Base-by-base conservation (phyloP, 2,888 invertebrate species). In the Heliconius ismenius region DNA sequence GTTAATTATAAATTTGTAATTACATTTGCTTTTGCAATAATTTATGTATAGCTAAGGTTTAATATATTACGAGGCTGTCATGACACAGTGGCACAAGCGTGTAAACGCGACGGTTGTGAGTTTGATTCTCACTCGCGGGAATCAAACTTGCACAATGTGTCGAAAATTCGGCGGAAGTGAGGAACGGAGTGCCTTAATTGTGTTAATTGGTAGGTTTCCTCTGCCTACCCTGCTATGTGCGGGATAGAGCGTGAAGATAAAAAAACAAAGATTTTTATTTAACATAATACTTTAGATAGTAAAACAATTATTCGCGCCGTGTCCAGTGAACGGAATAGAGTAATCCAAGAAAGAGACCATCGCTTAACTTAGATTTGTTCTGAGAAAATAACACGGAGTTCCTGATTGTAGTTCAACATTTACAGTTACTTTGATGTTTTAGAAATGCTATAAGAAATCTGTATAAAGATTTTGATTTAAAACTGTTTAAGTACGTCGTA, bases 351-450 rank as follows among this genome's bases (percentile, higher is more conserved):
- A 43, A 36, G 64, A 72, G 72, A 60, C 64, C 64, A 43, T 68
- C 67, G 75, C 63, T 75, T 75, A 75, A 70, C 75, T 63, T 24
- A 76, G 72, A 76, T 76, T 76, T 72, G 76, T 76, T 72, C 70
- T 64, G 58, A 26, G 69, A 76, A 76, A 76, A 76, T 72, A 76
- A 63, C 58, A 64, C 49, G 64, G 15, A 73, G 73, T 43, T 24
- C 4, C 70, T 65, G 76, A 72, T 76, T 72, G 76, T 76, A 72
- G 65, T 54, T 72, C 49, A 76, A 72, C 76, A 72, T 76, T 76
- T 72, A 65, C 76, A 60, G 65, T 64, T 72, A 58, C 75, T 62
- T 74, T 7, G 24, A 24, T 32, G n/a, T 39, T 36, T 65, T 24
- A 13, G n/a, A 39, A 65, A 65, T 64, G 10, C 21, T 64, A 32